These are phyloP conservation scores for Spisula solida DNA, from an alignment of 2,888 invertebrate species.

Conservation along the genomic window DNA sequence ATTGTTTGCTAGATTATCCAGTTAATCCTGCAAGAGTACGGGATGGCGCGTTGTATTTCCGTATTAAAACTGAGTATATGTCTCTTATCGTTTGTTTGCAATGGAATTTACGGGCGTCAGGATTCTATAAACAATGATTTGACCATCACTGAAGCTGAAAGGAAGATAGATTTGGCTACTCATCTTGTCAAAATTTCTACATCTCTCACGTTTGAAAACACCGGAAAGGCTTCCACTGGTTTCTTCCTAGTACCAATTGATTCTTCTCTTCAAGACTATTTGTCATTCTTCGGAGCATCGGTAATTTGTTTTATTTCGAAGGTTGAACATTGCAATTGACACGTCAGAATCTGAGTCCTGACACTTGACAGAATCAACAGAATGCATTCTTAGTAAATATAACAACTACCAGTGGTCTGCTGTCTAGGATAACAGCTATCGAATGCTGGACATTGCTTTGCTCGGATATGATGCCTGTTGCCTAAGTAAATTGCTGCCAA, in stretches of 20 bases:
- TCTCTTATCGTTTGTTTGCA: conserved; percentile 66
- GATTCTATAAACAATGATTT: conserved; percentile 83
- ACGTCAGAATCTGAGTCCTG: not conserved
- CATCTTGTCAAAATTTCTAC: conserved; percentile 95
- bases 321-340: not conserved
- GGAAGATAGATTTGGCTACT: conserved; percentile 94
- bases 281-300: conserved; percentile 92
- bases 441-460: no score
- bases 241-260: conserved; percentile 92
- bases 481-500: no score
- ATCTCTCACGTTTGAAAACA: conserved; percentile 95
- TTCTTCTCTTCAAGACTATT: conserved; percentile 90
- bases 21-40: conserved; percentile 39
- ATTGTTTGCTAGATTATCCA: not conserved
- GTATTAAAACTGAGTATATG: not conserved
- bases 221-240: conserved; percentile 91
- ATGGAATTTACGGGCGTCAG: conserved; percentile 70
- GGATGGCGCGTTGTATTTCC: not conserved
- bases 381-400: no score
- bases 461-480: no score
- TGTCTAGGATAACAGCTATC: no score
- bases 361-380: no score
- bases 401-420: no score
- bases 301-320: conserved; percentile 87
- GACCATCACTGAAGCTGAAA: conserved; percentile 91